phyloP scores from a whole-genome alignment of 2,113 vertebrate species.

The Phrynosoma blainvillii region DNA sequence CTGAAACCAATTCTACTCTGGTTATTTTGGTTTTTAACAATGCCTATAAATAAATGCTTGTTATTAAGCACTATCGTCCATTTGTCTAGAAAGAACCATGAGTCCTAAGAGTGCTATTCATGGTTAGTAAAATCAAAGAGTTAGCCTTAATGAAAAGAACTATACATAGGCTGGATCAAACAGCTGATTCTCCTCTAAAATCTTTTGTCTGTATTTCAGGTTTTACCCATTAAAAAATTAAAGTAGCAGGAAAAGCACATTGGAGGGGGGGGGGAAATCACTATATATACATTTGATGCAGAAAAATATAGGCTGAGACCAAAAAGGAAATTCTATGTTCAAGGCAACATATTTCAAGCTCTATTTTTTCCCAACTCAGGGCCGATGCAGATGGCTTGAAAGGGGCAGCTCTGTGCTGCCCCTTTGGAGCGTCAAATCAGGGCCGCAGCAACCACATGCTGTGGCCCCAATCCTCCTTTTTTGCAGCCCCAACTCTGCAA shows the following conservation, averaged over 20 bases:
- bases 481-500: too few relatives aligned
- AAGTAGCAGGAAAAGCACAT: neutral
- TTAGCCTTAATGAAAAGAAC: neutral
- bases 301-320: neutral
- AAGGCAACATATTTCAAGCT: neutral
- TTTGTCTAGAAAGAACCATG: neutral
- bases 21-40: neutral
- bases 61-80: neutral
- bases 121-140: neutral
- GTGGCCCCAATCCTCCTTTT: too few relatives aligned
- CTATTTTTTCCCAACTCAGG: too few relatives aligned
- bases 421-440: too few relatives aligned
- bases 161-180: neutral
- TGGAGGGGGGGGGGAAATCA: neutral
- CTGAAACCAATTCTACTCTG: neutral
- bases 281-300: neutral
- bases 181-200: neutral
- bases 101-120: neutral
- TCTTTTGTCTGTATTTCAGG: neutral
- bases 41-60: neutral
- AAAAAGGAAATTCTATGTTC: neutral
- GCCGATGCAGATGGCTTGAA: neutral
- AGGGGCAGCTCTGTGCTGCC: neutral
- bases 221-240: neutral
- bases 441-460: too few relatives aligned